These are phyloP conservation scores for Sebastes hopkinsi DNA, from an alignment of 2,797 vertebrate genomes.

Conservation along the genomic window DNA sequence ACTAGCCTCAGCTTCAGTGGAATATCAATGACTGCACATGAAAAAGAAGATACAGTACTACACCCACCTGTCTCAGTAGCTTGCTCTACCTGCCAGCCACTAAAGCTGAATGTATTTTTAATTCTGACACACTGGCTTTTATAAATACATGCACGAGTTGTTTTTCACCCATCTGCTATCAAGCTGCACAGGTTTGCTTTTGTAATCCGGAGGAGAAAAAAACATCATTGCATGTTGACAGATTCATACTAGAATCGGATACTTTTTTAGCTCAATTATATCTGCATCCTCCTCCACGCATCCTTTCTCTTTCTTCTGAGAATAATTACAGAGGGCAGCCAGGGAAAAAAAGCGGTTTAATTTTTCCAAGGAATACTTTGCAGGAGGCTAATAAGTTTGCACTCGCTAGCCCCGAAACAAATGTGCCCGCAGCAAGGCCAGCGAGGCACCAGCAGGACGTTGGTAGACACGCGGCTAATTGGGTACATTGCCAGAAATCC, in stretches of 20 bases:
- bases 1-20: slow-evolving; percentile 27
- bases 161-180: slow-evolving; percentile 34
- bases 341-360: background rate
- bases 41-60: slow-evolving; percentile 31
- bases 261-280: background rate
- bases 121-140: slow-evolving; percentile 47
- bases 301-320: slow-evolving; percentile 40
- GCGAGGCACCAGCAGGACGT: slow-evolving; percentile 41
- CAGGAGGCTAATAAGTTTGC: slow-evolving; percentile 61
- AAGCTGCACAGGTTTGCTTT: background rate
- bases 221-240: background rate
- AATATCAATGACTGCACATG: slow-evolving; percentile 48
- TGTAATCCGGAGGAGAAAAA: background rate
- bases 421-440: slow-evolving; percentile 2
- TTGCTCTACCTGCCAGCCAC: slow-evolving; percentile 19
- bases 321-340: slow-evolving; percentile 35
- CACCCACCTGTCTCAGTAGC: slow-evolving; percentile 34
- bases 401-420: slow-evolving; percentile 53
- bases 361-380: slow-evolving; percentile 61
- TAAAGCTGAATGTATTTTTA: slow-evolving; percentile 50
- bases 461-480: slow-evolving; percentile 70
- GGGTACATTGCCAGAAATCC: slow-evolving; percentile 79
- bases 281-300: background rate
- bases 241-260: background rate
- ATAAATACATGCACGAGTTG: slow-evolving; percentile 36